Base-by-base conservation (phyloP, 2,113 vertebrate genomes). In the Herpailurus yagouaroundi region DNA sequence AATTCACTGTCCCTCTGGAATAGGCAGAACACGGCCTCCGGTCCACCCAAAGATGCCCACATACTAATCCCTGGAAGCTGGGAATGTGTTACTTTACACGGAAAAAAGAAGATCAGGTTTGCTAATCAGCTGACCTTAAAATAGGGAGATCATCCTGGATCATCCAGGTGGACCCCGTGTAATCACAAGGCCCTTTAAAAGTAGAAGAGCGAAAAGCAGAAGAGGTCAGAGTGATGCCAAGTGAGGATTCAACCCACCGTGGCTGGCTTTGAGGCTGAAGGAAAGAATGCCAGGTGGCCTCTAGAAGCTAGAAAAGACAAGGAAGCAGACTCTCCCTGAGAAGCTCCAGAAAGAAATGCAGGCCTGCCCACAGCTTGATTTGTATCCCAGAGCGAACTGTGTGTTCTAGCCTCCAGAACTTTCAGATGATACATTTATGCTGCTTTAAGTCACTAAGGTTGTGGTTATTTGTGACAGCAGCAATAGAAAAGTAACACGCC, bases 31-130 rank as follows among this genome's bases (percentile, higher is more conserved):
- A 93, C 23, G 16, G 21, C 38, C 23, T 60, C 0, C 21, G 14
- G 15, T 63, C 38, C 33, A 6, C 25, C 9, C 36, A 73, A 68
- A 69, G 77, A 57, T n/a, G 4, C 41, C 25, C 4, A 14, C 1
- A 11, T 25, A 7, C 60, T 52, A 45, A 64, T 66, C 27, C 45
- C 50, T 14, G 52, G 27, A 90, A 86, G 0, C 74, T 71, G 12
- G 15, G 38, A 91, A 57, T 55, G 27, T 80, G 23, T 89, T 63
- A 64, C 33, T 7, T 86, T 27, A 71, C 36, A 2, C 21, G 25
- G 41, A 68, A 55, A 60, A 93, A 91, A 89, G 31, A 57, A 19
- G 81, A 97, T 82, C 29, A 88, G 71, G 10, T 45, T 88, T 95
- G 25, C 48, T 79, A n/a, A 57, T n/a, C 19, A 38, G 9, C 63